Evolutionary conservation across 1,140 invertebrate genomes (phyloP), one percentile per base, ranked within the genome.

Genomic region (Drosophila sulfurigaster): DNA sequence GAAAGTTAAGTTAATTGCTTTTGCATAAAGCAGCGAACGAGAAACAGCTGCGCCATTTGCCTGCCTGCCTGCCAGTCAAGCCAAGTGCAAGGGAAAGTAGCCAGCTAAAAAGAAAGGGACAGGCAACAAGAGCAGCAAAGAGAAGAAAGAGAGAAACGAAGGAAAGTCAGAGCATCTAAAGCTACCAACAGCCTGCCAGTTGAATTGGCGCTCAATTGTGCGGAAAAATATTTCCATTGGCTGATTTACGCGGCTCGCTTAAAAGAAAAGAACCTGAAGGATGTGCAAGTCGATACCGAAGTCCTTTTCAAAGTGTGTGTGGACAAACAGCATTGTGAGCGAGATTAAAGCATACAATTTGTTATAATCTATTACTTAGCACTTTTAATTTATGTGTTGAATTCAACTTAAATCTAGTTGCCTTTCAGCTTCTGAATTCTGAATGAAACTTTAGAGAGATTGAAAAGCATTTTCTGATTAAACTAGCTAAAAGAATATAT

Each of bases 1-100:
- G 68, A 74, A 87, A 83, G 70, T 73, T 75, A 78, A 78, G 77
- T 83, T 87, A 88, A 87, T 87, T 87, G 83, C 83, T 88, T 88
- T 83, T 78, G 77, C 83, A 80, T 80, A 75, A 80, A 72, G 70
- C 66, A 54, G 46, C 54, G 43, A 66, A 63, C 73, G 80, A 70
- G 71, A 77, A 68, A 72, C 79, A 82, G 56, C 57, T 74, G 43
- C 25, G 62, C 69, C 49, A 66, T 68, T 75, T 38, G 35, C 30
- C 20, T 25, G 20, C 20, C 20, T 20, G 20, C 20, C 20, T 69
- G 59, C 38, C 46, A 38, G 41, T 13, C 45, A 41, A 45, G 15
- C 28, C 28, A 58, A 51, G 52, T 15, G 38, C 11, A 7, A n/a
- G 38, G 20, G 45, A 66, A 65, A 69, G 63, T 45, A 41, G 28